These are phyloP conservation scores for Nasonovia ribisnigri DNA, from an alignment of 2,888 invertebrate species.

Conservation along the genomic window DNA sequence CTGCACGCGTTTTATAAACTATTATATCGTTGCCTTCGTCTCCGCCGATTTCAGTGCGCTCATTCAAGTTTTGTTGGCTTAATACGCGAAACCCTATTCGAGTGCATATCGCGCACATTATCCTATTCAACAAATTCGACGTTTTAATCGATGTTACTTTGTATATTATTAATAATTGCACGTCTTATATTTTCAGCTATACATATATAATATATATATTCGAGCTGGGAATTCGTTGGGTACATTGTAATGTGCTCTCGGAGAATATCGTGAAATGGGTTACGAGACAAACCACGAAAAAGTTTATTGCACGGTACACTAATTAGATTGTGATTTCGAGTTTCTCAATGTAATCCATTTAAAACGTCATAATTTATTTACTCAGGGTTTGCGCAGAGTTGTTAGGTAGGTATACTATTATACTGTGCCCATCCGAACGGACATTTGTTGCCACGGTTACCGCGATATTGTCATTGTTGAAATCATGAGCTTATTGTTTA, in stretches of 20 bases:
- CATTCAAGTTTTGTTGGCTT: neutral
- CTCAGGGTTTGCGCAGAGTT: neutral
- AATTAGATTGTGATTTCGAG: neutral
- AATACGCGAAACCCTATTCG: neutral
- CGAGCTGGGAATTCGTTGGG: neutral
- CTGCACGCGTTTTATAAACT: neutral
- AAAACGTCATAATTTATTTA: conserved; percentile 8
- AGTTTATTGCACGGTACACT: neutral
- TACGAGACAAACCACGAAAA: neutral
- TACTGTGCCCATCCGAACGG: neutral
- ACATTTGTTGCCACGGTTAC: neutral
- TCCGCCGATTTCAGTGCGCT: neutral
- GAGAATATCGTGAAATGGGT: neutral
- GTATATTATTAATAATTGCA: neutral
- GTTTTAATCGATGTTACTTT: neutral
- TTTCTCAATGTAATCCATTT: neutral
- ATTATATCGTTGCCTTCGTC: neutral
- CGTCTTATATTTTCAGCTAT: neutral
- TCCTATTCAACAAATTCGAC: neutral
- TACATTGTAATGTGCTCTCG: neutral
- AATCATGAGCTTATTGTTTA: neutral
- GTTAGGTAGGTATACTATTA: neutral
- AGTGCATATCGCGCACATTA: neutral
- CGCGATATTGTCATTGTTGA: neutral
- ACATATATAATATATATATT: neutral